Base-by-base conservation (phyloP, 92 coral and sea anemone species). In the Metridium senile region DNA sequence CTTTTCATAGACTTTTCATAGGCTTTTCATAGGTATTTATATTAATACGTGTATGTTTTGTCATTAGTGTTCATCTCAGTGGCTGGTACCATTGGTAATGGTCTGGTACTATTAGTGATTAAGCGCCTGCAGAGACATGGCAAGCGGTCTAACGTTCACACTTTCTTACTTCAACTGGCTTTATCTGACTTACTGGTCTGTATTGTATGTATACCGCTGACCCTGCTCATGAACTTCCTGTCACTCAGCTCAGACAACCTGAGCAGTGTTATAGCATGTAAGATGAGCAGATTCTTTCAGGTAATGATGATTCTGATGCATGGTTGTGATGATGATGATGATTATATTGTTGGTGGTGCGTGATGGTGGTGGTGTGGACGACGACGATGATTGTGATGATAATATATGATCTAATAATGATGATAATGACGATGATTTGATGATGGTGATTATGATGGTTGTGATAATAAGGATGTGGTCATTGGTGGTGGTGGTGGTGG, bases 161-260 rank as follows among this genome's bases (percentile, higher is more conserved):
- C 81, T 0, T 86, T 86, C 59, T 62, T 86, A 2, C 51, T 82
- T 57, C 91, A 86, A 63, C 77, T 86, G 43, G 87, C 91, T 21
- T 26, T 75, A 21, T 82, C 91, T 1, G 91, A 86, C 53, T 74
- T 86, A 28, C 75, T 86, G 1, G 87, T 86, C 11, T 86, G 91
- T 23, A 68, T 72, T 31, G 84, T 82, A 22, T 86, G 91, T 74
- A 86, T 86, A 31, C 91, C 91, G 39, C 84, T 86, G 67, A 86
- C 91, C 54, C 64, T 86, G 45, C 13, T 75, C n/a, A 67, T 78
- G 11, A 86, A 76, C 74, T 86, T 82, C 71, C 39, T 86, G 22
- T 22, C 77, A 0, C 52, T 83, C 31, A 71, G 78, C 46, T 51
- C 76, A 9, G 57, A 67, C 1, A 82, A 71, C 46, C 13, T 71